A percentile compares a stretch with the other conserved stretches of the same genome.
Evolutionary conservation across 2,113 vertebrate species (phyloP).

Genomic region (Xiphophorus maculatus): DNA sequence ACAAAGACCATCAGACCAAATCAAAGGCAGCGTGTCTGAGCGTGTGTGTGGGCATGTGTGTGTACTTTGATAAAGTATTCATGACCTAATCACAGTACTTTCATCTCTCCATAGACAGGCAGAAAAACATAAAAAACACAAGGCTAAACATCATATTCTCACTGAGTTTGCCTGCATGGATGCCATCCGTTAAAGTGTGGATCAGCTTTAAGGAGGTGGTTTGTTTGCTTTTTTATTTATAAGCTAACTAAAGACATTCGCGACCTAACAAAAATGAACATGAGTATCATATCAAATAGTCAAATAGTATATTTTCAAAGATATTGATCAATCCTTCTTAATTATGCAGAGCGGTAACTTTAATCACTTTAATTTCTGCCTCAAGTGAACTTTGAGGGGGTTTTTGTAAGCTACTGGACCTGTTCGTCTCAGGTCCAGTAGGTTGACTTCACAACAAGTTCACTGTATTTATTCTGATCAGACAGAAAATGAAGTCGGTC

Average conservation of each 20-base stretch:
- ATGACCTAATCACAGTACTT: slow-evolving; percentile 60
- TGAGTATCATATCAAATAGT: neutral
- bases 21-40: slow-evolving; percentile 51
- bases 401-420: neutral
- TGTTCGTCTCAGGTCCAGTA: too few species aligned
- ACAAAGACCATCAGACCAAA: slow-evolving; percentile 66
- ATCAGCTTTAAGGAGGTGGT: neutral
- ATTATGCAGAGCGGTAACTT: slow-evolving; percentile 4
- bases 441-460: too few species aligned
- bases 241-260: neutral
- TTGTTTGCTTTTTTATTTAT: neutral
- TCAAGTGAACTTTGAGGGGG: neutral
- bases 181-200: neutral
- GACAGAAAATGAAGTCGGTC: too few species aligned
- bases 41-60: neutral
- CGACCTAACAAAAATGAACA: neutral
- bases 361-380: slow-evolving; percentile 8
- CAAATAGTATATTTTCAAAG: neutral
- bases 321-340: neutral
- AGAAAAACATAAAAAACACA: slow-evolving; percentile 37
- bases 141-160: slow-evolving; percentile 31
- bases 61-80: slow-evolving; percentile 73
- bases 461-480: too few species aligned
- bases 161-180: slow-evolving; percentile 3
- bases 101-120: slow-evolving; percentile 56